Evolutionary conservation across 2,113 vertebrate species (phyloP).

Genomic region (Anser cygnoides): DNA sequence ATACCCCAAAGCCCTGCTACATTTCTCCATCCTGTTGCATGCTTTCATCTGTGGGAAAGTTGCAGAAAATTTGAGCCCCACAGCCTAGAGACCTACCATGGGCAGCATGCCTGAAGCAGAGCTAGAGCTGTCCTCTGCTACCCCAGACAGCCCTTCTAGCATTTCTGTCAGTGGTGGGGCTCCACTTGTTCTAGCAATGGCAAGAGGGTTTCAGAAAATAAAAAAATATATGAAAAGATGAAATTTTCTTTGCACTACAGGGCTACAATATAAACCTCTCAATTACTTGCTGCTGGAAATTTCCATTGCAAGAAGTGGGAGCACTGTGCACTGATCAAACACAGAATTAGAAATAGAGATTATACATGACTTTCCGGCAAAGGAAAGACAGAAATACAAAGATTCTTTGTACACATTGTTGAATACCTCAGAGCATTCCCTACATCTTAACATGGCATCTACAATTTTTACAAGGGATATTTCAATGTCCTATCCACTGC

Average conservation of each 20-base stretch:
- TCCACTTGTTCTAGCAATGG: background rate
- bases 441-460: background rate
- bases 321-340: background rate
- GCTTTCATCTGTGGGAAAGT: background rate
- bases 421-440: background rate
- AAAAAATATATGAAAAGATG: background rate
- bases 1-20: background rate
- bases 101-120: background rate
- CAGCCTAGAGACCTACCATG: background rate
- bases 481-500: background rate
- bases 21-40: background rate
- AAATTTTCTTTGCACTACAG: conserved; percentile 4
- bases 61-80: background rate
- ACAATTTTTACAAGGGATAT: background rate
- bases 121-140: background rate
- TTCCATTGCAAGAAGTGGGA: background rate
- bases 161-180: background rate
- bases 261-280: background rate
- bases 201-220: background rate
- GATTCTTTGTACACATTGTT: background rate
- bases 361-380: background rate
- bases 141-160: background rate
- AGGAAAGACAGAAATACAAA: conserved; percentile 11
- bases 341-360: background rate
- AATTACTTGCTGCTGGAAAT: conserved; percentile 34